These are phyloP conservation scores for Heliocidaris tuberculata DNA, from an alignment of 35 echinoderm and acorn worm genomes.

Conservation along the genomic window DNA sequence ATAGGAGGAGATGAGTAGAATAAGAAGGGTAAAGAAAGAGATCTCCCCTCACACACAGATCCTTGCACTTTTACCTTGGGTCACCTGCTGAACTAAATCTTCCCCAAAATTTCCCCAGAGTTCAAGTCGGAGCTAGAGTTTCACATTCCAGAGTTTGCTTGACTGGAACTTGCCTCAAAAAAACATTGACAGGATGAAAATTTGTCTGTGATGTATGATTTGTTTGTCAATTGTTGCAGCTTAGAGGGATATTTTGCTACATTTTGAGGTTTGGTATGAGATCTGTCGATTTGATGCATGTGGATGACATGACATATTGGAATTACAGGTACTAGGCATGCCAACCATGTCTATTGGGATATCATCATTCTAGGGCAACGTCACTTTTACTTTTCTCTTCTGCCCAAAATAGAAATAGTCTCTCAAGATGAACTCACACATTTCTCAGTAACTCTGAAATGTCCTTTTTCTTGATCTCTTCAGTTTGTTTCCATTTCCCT, in stretches of 20 bases:
- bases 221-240: constrained; percentile 35
- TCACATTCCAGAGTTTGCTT: constrained; percentile 26
- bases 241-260: background rate
- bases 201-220: constrained; percentile 21
- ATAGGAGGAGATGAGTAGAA: background rate
- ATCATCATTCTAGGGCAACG: background rate
- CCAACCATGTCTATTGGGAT: background rate
- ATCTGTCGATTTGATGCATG: background rate
- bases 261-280: background rate
- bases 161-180: background rate
- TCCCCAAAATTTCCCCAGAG: constrained; percentile 41
- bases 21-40: background rate
- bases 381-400: background rate
- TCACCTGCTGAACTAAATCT: constrained; percentile 14
- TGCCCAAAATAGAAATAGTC: background rate
- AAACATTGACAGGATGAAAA: background rate
- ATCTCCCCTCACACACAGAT: background rate
- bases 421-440: background rate
- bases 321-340: background rate
- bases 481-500: background rate
- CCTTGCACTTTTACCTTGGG: constrained; percentile 38
- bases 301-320: background rate
- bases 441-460: background rate
- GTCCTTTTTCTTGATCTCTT: background rate
- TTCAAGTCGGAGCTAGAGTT: constrained; percentile 6